A percentile compares a stretch with the other conserved stretches of the same genome.
Conservation (phyloP, 2,113 vertebrate species). For the Illadopsis cleaveri region DNA sequence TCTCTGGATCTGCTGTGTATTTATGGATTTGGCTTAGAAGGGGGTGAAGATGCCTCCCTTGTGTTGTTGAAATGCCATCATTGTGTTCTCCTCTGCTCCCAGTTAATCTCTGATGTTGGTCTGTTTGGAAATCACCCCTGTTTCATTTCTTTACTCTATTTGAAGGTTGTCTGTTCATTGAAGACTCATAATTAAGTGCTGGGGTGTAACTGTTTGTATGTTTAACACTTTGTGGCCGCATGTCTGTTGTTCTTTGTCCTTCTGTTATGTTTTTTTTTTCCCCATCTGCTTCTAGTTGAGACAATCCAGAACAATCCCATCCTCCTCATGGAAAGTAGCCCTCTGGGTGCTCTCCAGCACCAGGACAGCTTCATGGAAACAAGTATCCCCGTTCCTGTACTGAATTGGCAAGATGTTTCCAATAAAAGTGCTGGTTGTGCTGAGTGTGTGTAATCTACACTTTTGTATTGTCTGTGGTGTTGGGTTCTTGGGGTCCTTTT, state of each 20-base stretch:
- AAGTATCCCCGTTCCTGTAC: slow-evolving; percentile 91
- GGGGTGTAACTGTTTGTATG: slow-evolving; percentile 61
- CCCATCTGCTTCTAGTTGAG: slow-evolving; percentile 85
- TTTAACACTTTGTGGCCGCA: slow-evolving; percentile 76
- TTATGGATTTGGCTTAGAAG: neutral
- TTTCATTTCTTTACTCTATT: slow-evolving; percentile 18
- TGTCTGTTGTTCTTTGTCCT: slow-evolving; percentile 77
- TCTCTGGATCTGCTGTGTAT: slow-evolving; percentile 1
- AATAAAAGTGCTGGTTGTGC: slow-evolving; percentile 83
- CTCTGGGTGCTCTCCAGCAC: slow-evolving; percentile 76
- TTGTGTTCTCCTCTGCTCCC: slow-evolving; percentile 27
- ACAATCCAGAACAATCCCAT: slow-evolving; percentile 93
- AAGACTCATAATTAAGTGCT: slow-evolving; percentile 48
- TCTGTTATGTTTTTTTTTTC: slow-evolving; percentile 47
- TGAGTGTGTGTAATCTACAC: slow-evolving; percentile 92
- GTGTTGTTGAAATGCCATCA: slow-evolving; percentile 30
- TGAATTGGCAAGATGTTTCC: slow-evolving; percentile 91
- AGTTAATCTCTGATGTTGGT: slow-evolving; percentile 44
- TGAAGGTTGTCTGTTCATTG: slow-evolving; percentile 35
- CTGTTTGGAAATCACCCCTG: slow-evolving; percentile 32
- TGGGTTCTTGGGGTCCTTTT: slow-evolving; percentile 23
- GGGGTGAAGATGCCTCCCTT: slow-evolving; percentile 15
- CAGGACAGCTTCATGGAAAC: slow-evolving; percentile 93
- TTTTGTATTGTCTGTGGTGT: slow-evolving; percentile 41
- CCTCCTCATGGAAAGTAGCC: slow-evolving; percentile 87